Evolutionary conservation across 2,797 vertebrate species (phyloP).

Genomic region (Ptychobarbus kaznakovi): DNA sequence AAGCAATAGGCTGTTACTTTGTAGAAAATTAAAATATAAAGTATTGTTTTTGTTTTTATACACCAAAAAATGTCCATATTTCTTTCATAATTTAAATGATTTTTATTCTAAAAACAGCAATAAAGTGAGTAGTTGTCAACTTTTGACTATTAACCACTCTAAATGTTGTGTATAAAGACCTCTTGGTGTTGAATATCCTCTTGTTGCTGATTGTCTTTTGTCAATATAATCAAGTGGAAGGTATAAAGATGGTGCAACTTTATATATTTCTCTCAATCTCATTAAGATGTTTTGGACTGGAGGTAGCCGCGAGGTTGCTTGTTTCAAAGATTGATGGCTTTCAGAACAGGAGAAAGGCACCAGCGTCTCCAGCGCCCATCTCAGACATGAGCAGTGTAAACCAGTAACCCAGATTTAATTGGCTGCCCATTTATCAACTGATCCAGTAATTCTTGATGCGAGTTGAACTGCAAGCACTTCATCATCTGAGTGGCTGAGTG

Average conservation of each 20-base stretch:
- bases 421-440: slow-evolving; percentile 78
- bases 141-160: neutral
- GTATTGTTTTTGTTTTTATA: neutral
- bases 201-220: neutral
- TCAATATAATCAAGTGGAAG: neutral
- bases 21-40: neutral
- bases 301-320: neutral
- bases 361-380: slow-evolving; percentile 70
- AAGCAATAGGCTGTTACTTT: neutral
- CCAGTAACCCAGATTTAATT: slow-evolving; percentile 85
- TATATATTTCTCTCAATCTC: neutral
- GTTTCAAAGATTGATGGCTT: slow-evolving; percentile 74
- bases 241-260: neutral
- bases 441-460: slow-evolving; percentile 70
- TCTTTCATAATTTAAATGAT: neutral
- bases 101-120: neutral
- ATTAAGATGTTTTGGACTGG: neutral
- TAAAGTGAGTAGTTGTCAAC: neutral
- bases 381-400: slow-evolving; percentile 72
- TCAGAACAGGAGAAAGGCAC: slow-evolving; percentile 75
- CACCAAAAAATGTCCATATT: neutral
- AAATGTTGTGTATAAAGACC: neutral
- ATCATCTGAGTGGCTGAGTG: slow-evolving; percentile 57
- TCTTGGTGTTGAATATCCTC: neutral
- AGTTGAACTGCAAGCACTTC: slow-evolving; percentile 66